A percentile compares a stretch with the other conserved stretches of the same genome.
Conservation (phyloP, 2,888 invertebrate genomes). For the Adela reaumurella region DNA sequence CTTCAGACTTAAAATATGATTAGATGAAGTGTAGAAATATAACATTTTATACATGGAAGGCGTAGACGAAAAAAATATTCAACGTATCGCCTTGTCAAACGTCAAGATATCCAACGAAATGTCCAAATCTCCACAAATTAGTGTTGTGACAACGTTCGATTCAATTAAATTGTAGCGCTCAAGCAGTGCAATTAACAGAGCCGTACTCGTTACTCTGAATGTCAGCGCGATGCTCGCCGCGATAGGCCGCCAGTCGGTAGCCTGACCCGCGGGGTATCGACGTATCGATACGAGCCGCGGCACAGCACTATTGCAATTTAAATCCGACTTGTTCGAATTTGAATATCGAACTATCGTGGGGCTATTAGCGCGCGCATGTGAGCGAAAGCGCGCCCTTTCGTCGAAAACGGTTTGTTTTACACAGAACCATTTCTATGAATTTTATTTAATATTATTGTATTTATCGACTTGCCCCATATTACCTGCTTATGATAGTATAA, state of each 20-base stretch:
- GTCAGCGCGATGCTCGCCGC: neutral
- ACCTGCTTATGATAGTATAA: too few relatives aligned
- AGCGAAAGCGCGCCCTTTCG: neutral
- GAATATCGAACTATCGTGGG: neutral
- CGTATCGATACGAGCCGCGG: neutral
- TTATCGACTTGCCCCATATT: too few relatives aligned
- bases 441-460: too few relatives aligned
- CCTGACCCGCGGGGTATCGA: neutral
- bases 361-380: neutral
- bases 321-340: neutral
- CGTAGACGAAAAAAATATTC: too few relatives aligned
- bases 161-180: neutral
- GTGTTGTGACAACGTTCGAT: neutral
- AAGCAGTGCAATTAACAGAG: neutral
- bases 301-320: neutral
- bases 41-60: too few relatives aligned
- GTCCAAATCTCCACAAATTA: neutral
- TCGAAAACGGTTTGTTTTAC: too few relatives aligned
- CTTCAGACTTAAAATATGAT: too few relatives aligned
- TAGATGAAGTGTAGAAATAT: too few relatives aligned
- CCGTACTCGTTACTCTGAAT: neutral
- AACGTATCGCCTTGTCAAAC: too few relatives aligned
- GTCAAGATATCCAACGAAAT: too few relatives aligned
- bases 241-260: neutral
- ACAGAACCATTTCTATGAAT: too few relatives aligned